Evolutionary conservation across 2,888 invertebrate genomes (phyloP).

Genomic region (Thyatira batis): DNA sequence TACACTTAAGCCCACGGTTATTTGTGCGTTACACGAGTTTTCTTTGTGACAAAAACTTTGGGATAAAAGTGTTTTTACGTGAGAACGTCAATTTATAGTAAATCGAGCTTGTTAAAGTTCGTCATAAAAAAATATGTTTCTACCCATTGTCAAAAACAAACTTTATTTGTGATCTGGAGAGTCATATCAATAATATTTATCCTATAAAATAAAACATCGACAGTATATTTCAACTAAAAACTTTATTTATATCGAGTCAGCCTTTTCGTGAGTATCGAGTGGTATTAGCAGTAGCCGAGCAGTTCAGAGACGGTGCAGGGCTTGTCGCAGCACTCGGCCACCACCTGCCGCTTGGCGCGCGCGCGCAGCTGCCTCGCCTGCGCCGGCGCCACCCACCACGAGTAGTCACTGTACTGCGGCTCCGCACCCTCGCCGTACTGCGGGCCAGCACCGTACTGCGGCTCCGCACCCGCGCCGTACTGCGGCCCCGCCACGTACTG

Average conservation of each 20-base stretch:
- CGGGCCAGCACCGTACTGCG: background rate
- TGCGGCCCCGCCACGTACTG: background rate
- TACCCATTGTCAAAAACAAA: background rate
- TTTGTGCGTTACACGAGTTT: background rate
- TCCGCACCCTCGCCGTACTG: background rate
- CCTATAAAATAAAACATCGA: background rate
- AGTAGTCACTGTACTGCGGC: background rate
- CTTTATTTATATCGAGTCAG: background rate
- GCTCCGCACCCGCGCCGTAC: background rate
- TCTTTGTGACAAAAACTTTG: background rate
- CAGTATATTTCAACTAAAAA: background rate
- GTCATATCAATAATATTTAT: background rate
- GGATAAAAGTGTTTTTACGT: background rate
- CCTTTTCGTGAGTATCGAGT: background rate
- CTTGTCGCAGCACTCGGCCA: slow-evolving; percentile 22
- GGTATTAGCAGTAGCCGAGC: slow-evolving; percentile 26
- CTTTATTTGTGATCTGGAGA: background rate
- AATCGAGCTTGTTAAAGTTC: background rate
- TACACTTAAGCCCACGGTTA: slow-evolving; percentile 13
- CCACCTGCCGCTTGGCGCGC: slow-evolving; percentile 29
- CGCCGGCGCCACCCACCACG: background rate
- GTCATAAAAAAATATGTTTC: background rate
- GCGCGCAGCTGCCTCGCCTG: slow-evolving; percentile 10
- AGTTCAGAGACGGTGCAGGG: slow-evolving; percentile 23
- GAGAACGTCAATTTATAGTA: background rate